phyloP scores from a whole-genome alignment of 2,797 vertebrate genomes.

The Euphonia xanthogaster region DNA sequence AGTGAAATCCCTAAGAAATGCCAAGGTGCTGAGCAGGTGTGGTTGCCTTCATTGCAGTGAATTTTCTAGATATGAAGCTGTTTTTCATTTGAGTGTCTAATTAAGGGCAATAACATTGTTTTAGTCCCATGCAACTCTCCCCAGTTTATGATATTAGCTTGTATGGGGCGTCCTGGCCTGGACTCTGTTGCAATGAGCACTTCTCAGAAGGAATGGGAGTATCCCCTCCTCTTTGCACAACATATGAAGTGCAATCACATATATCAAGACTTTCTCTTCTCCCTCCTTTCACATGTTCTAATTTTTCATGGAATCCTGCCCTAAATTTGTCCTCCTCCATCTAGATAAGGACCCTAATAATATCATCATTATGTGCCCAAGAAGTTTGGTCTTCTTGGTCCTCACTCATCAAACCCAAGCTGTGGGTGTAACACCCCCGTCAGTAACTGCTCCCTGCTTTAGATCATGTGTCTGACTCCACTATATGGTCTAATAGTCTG shows the following conservation, averaged over 20 bases:
- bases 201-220: background rate
- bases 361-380: accelerated
- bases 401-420: background rate
- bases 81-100: background rate
- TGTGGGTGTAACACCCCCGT: background rate
- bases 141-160: background rate
- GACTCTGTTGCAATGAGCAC: background rate
- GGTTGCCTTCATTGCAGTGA: background rate
- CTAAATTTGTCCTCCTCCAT: background rate
- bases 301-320: background rate
- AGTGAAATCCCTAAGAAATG: background rate
- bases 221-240: background rate
- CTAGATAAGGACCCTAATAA: background rate
- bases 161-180: background rate
- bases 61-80: background rate
- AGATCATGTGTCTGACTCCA: background rate
- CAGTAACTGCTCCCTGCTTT: background rate
- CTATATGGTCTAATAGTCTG: background rate
- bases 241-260: background rate
- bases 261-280: background rate
- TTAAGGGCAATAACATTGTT: background rate
- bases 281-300: background rate
- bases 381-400: background rate
- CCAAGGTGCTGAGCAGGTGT: background rate
- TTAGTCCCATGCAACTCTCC: background rate